Evolutionary conservation across 2,113 vertebrate genomes (phyloP).

Genomic region (Regulus satrapa): DNA sequence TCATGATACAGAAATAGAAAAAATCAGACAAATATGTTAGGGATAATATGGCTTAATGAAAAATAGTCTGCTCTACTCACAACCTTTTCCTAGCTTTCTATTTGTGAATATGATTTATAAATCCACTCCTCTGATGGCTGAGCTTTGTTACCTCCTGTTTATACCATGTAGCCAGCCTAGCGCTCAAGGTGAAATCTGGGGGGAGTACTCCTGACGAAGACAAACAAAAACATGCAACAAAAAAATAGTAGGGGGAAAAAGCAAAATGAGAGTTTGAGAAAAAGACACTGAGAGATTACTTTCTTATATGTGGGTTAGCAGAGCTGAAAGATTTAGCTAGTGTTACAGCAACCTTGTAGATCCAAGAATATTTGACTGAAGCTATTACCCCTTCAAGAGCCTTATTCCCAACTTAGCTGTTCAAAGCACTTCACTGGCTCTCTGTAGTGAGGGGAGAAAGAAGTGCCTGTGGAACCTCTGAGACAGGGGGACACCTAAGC

Average conservation of each 20-base stretch:
- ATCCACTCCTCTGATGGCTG: background rate
- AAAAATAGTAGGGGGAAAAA: background rate
- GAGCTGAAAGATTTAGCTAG: background rate
- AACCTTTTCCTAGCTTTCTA: background rate
- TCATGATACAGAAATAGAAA: background rate
- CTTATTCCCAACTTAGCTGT: background rate
- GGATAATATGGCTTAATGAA: background rate
- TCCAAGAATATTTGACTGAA: background rate
- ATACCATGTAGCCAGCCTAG: background rate
- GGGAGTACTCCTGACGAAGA: fast-evolving
- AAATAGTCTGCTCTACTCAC: background rate
- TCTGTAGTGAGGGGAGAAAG: background rate
- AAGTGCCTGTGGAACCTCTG: background rate
- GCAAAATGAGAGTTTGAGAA: background rate
- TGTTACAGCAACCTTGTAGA: background rate
- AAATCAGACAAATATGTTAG: background rate
- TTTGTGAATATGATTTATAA: background rate
- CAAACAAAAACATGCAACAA: background rate
- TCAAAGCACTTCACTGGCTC: background rate
- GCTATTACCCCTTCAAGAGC: background rate
- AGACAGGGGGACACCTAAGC: background rate
- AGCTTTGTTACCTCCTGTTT: background rate
- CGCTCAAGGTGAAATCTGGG: background rate
- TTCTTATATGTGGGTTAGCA: background rate
- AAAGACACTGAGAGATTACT: background rate